Conservation (phyloP, 2,888 invertebrate species). For the Psylliodes chrysocephalus region DNA sequence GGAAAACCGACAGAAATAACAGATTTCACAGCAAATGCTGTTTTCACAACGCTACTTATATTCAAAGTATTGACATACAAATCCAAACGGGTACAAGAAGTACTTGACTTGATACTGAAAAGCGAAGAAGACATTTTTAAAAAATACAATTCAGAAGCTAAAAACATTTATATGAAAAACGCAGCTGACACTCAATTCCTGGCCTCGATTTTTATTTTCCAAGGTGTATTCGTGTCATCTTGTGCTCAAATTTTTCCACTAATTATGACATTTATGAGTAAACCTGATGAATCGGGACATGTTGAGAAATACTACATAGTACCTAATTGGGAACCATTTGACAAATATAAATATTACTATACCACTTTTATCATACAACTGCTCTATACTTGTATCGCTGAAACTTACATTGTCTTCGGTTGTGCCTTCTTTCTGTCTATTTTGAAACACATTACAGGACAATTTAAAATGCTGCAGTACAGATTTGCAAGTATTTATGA, state of each 20-base stretch:
- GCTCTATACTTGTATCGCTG: slow-evolving; percentile 35
- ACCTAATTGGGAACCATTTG: slow-evolving; percentile 45
- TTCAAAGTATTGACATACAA: slow-evolving; percentile 17
- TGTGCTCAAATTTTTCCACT: slow-evolving; percentile 33
- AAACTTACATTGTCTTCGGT: slow-evolving; percentile 31
- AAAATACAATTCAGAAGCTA: slow-evolving; percentile 34
- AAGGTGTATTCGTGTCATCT: slow-evolving; percentile 31
- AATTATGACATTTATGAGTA: slow-evolving; percentile 34
- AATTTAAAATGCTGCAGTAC: slow-evolving; percentile 33
- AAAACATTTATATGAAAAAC: slow-evolving; percentile 39
- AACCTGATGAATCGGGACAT: slow-evolving; percentile 32
- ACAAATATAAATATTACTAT: slow-evolving; percentile 41
- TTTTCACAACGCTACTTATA: slow-evolving; percentile 13
- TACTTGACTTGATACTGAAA: slow-evolving; percentile 1
- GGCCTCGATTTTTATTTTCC: slow-evolving; percentile 34
- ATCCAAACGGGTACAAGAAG: slow-evolving; percentile 4
- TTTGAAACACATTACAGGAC: slow-evolving; percentile 30
- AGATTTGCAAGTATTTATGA: slow-evolving; percentile 15
- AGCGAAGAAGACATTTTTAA: slow-evolving; percentile 39
- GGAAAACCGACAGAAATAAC: slow-evolving; percentile 17
- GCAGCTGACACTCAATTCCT: slow-evolving; percentile 24
- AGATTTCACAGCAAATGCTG: slow-evolving; percentile 6
- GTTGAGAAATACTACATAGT: slow-evolving; percentile 41
- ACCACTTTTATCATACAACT: slow-evolving; percentile 43
- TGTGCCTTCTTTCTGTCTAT: slow-evolving; percentile 37